Base-by-base conservation (phyloP, 2,113 vertebrate genomes). In the Austrofundulus limnaeus region DNA sequence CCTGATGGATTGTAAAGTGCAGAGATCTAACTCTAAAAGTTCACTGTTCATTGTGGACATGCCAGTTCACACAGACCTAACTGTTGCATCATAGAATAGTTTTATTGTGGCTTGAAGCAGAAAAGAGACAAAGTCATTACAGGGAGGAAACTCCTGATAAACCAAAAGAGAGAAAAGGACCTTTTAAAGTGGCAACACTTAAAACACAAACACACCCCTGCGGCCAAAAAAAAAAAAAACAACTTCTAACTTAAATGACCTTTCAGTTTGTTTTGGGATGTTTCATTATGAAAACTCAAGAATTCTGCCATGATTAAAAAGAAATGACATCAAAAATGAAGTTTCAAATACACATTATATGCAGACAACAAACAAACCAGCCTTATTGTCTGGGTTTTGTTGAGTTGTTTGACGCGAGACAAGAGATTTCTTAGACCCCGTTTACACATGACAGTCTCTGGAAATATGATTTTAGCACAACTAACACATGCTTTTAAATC, bases 1-100 rank as follows among this genome's bases (percentile, higher is more conserved):
- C 65, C 87, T 82, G 82, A 86, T 87, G 67, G 85, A 89, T 65
- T 69, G 77, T 91, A 90, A 94, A 91, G 86, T 87, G 86, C 74
- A 58, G 68, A 74, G 80, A 88, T 88, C 88, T 78, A 56, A 70
- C 73, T 57, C 78, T 64, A 83, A 34, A 72, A 75, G 71, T 70
- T 64, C 80, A 83, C 78, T 80, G 83, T 83, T 80, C 56, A 75
- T 90, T 92, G 89, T 93, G 75, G 55, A 78, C 72, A 90, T 92
- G 90, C 81, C 91, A 92, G 93, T 82, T 83, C 56, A 63, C 20
- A 48, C 20, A 12, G 52, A 62, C 42, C 70, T 50, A 55, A 61
- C 77, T 82, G 67, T 79, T 72, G 77, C n/a, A n/a, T n/a, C n/a
- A n/a, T 92, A 88, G 91, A 89, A 81, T 77, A 4, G 41, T 56